A percentile compares a stretch with the other conserved stretches of the same genome.
Evolutionary conservation across 1,140 invertebrate species (phyloP).

Genomic region (Marisa cornuarietis): DNA sequence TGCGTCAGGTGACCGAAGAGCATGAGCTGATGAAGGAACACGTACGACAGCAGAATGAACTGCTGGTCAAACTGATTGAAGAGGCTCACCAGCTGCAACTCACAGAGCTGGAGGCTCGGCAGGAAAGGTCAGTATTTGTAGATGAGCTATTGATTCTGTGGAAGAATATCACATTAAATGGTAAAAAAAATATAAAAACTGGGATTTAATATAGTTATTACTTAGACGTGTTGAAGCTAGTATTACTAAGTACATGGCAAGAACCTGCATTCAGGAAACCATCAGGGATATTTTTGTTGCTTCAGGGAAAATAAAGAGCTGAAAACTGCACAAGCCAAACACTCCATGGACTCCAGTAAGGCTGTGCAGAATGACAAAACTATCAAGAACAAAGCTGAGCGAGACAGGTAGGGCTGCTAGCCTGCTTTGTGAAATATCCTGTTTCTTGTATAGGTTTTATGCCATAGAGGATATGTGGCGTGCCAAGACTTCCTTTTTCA

Average conservation of each 20-base stretch:
- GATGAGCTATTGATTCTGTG: not conserved
- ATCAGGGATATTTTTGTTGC: not conserved
- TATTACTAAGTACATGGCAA: not conserved
- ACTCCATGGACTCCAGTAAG: conserved; percentile 95
- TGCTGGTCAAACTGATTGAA: conserved; percentile 86
- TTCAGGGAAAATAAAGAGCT: conserved; percentile 93
- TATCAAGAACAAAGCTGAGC: conserved; percentile 95
- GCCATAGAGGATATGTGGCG: not conserved
- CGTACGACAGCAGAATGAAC: conserved; percentile 84
- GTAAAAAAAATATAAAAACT: not conserved
- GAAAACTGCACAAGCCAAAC: conserved; percentile 93
- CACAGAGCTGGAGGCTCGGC: conserved; percentile 88
- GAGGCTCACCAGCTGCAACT: conserved; percentile 86
- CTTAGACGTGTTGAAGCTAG: not conserved
- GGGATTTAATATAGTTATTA: not conserved
- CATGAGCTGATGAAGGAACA: conserved; percentile 86
- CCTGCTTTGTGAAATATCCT: not conserved
- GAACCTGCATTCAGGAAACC: not conserved
- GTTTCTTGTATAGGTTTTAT: not conserved
- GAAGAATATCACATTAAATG: not conserved
- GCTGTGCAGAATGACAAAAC: conserved; percentile 96
- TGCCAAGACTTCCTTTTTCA: not conserved
- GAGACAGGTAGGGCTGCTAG: conserved; percentile 76
- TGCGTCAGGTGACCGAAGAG: conserved; percentile 89
- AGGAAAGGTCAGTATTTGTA: conserved; percentile 77